Percentiles rank a stretch among this genome's conserved stretches.
Evolutionary conservation across 2,888 invertebrate species (phyloP).

Genomic region (Dilophus febrilis): DNA sequence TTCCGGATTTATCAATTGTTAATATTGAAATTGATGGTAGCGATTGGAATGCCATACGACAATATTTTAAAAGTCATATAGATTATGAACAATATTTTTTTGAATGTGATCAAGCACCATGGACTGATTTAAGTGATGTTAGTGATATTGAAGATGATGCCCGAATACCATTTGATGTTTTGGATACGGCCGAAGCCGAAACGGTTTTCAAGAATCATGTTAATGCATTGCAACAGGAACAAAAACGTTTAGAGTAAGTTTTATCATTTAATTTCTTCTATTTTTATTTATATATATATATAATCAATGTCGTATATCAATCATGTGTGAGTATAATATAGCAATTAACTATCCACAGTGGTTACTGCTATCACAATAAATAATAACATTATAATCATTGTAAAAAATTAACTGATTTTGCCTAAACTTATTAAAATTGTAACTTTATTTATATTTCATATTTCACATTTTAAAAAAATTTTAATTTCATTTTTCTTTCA

Average conservation of each 20-base stretch:
- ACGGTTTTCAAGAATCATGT: constrained; percentile 81
- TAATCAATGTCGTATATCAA: no score
- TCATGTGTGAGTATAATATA: no score
- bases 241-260: constrained; percentile 78
- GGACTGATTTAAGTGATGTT: constrained; percentile 53
- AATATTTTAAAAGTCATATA: constrained; percentile 75
- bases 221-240: constrained; percentile 80
- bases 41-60: constrained; percentile 77
- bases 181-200: constrained; percentile 83
- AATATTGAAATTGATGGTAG: constrained; percentile 37
- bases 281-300: no score
- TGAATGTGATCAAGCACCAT: constrained; percentile 59
- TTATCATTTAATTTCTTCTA: no score
- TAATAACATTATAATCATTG: no score
- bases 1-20: constrained; percentile 56
- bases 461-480: no score
- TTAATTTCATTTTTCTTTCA: no score
- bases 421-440: no score
- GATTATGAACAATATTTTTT: constrained; percentile 89
- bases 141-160: constrained; percentile 43
- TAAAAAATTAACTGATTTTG: no score
- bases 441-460: no score
- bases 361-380: no score
- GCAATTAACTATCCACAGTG: no score
- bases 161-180: constrained; percentile 81